Percentiles rank a stretch among this genome's conserved stretches.
These are phyloP conservation scores for Phalacrocorax brasilianus DNA, from an alignment of 2,113 vertebrate species.

Conservation along the genomic window DNA sequence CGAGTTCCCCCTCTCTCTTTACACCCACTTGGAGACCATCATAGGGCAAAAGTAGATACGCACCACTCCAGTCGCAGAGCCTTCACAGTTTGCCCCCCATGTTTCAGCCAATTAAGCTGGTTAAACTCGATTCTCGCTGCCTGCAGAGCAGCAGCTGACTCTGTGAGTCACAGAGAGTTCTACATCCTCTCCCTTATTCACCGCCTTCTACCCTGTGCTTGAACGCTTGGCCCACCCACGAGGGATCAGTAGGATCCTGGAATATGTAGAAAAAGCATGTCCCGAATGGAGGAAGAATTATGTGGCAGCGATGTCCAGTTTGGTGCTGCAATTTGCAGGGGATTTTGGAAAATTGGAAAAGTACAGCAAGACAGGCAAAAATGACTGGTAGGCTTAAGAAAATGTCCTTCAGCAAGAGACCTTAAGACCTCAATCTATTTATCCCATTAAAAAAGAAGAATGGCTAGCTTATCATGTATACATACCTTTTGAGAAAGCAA, in stretches of 20 bases:
- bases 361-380: neutral
- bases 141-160: neutral
- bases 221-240: neutral
- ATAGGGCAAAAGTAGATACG: fast-evolving
- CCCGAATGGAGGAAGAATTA: neutral
- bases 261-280: neutral
- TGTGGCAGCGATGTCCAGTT: neutral
- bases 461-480: neutral
- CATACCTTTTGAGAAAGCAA: conserved; percentile 1
- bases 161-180: neutral
- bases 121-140: neutral
- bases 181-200: neutral
- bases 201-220: neutral
- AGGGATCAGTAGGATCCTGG: neutral
- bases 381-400: neutral
- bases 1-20: neutral
- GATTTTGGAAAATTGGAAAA: neutral
- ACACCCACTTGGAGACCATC: neutral
- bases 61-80: neutral
- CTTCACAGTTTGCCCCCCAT: neutral
- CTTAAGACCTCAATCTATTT: neutral
- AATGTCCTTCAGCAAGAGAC: neutral
- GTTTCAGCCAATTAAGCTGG: neutral
- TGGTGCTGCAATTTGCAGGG: neutral
- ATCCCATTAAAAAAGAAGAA: neutral